Conservation (phyloP, 2,888 invertebrate genomes). For the Ischnura elegans region DNA sequence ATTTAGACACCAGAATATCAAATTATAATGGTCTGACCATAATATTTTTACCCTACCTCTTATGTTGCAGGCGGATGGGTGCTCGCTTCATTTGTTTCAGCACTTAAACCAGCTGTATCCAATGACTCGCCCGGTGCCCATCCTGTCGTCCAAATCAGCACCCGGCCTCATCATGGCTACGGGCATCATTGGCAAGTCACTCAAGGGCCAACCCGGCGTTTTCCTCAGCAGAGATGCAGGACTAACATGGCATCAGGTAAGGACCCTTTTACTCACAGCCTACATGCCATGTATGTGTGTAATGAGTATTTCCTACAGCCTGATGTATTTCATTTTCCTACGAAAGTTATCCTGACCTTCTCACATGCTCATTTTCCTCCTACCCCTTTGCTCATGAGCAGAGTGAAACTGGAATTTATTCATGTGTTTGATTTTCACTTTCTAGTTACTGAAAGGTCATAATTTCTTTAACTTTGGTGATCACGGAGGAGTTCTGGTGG, state of each 20-base stretch:
- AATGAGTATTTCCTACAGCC: no score
- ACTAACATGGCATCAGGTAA: conserved; percentile 89
- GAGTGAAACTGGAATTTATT: no score
- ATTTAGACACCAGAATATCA: no score
- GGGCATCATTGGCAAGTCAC: conserved; percentile 87
- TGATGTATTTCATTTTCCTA: no score
- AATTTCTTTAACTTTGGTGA: conserved; percentile 94
- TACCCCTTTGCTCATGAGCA: no score
- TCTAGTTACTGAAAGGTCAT: no score
- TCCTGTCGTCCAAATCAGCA: conserved; percentile 92
- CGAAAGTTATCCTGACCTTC: no score
- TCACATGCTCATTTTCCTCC: no score
- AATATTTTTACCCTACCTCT: conserved; percentile 32
- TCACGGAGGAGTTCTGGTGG: conserved; percentile 92
- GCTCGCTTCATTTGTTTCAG: conserved; percentile 93
- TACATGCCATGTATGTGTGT: neutral
- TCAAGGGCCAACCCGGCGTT: conserved; percentile 90
- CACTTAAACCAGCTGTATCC: conserved; percentile 91
- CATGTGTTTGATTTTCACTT: no score
- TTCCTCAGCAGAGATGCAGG: conserved; percentile 91
- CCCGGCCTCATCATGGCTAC: conserved; percentile 94
- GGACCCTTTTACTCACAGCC: no score
- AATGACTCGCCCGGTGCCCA: conserved; percentile 87
- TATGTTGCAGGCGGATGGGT: conserved; percentile 80
- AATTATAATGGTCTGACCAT: no score